Evolutionary conservation across 2,797 vertebrate species (phyloP).

Genomic region (Ctenopoma kingsleyae): DNA sequence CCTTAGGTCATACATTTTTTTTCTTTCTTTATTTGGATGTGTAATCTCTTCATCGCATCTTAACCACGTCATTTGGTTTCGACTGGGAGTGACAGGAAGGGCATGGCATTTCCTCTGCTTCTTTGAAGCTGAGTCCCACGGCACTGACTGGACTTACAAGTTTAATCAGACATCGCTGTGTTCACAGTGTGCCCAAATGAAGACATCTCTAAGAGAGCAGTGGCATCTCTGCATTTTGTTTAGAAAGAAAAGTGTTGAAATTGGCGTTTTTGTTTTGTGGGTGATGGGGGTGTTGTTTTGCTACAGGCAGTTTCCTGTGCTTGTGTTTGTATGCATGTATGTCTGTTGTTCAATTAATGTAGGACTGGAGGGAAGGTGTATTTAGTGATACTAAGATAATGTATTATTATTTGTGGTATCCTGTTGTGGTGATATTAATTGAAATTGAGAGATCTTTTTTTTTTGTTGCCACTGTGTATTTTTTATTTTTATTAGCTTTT

Average conservation of each 20-base stretch:
- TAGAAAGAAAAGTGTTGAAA: constrained; percentile 67
- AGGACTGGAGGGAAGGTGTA: constrained; percentile 46
- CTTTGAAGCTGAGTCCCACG: constrained; percentile 80
- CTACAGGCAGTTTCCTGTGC: constrained; percentile 63
- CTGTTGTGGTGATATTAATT: neutral
- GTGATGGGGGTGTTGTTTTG: constrained; percentile 67
- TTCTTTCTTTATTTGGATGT: constrained; percentile 26
- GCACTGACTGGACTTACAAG: constrained; percentile 51
- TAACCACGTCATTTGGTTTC: constrained; percentile 68
- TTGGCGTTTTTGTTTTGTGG: constrained; percentile 31
- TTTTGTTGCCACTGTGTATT: constrained; percentile 22
- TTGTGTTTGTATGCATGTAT: constrained; percentile 53
- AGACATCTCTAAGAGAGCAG: constrained; percentile 45
- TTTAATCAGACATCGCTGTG: constrained; percentile 67
- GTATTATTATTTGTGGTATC: constrained; percentile 26
- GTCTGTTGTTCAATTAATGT: constrained; percentile 63
- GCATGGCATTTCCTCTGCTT: constrained; percentile 77
- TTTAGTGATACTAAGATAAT: constrained; percentile 43
- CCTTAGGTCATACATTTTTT: constrained; percentile 29
- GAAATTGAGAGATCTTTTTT: constrained; percentile 7
- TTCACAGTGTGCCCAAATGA: constrained; percentile 68
- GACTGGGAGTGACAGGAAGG: constrained; percentile 83
- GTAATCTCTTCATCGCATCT: constrained; percentile 75
- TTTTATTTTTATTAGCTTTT: neutral
- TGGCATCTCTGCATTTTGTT: constrained; percentile 55